phyloP scores from a whole-genome alignment of 1,140 invertebrate genomes.

The Nylanderia fulva region DNA sequence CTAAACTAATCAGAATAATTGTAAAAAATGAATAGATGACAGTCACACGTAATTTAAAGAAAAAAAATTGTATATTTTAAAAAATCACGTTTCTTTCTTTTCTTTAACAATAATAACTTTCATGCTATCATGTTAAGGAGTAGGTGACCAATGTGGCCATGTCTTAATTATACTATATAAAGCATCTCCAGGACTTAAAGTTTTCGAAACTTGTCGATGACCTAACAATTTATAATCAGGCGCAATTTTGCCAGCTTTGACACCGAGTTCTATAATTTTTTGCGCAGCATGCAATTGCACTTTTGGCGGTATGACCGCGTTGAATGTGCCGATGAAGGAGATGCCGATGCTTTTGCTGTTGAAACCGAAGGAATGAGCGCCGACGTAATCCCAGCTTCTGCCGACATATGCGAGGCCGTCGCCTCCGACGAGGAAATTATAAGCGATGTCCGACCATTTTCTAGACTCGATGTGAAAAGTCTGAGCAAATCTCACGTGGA shows the following conservation, averaged over 20 bases:
- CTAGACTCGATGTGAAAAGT: conserved; percentile 90
- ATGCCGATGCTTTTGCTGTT: conserved; percentile 92
- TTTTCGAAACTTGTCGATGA: conserved; percentile 89
- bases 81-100: not conserved
- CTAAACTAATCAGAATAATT: not conserved
- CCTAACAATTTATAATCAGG: conserved; percentile 89
- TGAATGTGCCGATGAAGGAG: conserved; percentile 88
- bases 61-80: not conserved
- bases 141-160: conserved; percentile 88
- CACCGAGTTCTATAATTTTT: conserved; percentile 88
- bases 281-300: conserved; percentile 87
- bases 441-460: conserved; percentile 89
- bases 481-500: conserved; percentile 88
- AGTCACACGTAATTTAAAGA: not conserved
- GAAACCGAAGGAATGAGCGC: conserved; percentile 90
- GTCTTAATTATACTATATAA: conserved; percentile 88
- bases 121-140: not conserved
- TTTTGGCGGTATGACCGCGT: conserved; percentile 84
- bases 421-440: conserved; percentile 92
- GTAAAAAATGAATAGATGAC: not conserved
- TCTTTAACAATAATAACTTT: not conserved
- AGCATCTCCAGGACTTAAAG: conserved; percentile 90
- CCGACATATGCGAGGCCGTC: conserved; percentile 92
- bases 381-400: conserved; percentile 90
- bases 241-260: conserved; percentile 87